Base-by-base conservation (phyloP, 2,888 invertebrate genomes). In the Eretmocerus hayati region DNA sequence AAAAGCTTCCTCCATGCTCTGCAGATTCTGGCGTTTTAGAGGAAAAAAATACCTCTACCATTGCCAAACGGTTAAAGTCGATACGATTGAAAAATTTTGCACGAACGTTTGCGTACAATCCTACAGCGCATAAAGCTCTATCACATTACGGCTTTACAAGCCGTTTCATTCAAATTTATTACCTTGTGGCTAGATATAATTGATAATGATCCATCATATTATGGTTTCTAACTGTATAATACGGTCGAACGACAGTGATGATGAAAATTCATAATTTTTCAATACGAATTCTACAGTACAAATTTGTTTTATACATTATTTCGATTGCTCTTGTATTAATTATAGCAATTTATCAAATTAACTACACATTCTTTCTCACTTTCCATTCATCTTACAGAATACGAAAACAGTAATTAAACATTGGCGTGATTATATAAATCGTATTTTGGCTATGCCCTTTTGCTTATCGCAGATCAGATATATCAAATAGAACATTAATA, bases 111-210 rank as follows among this genome's bases (percentile, higher is more conserved):
- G 40, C 30, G 46, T 46, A 55, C 50, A 58, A 55, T 61, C 58
- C 60, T 64, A 61, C 63, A 63, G 66, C 63, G 64, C 62, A 64
- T 68, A 70, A 30, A 71, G 71, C 70, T 71, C 70, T 71, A 71
- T 71, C 71, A 71, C 71, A 71, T 70, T 68, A n/a, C n/a, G 71
- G 70, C 71, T 71, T 71, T 58, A 62, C 47, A 70, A 70, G 71
- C 70, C 71, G 60, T 64, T 66, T 69, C 62, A 58, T 67, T 58
- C 54, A 46, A 49, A 51, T 45, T 44, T 47, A 52, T 47, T 35
- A 38, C 32, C 40, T 53, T 46, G n/a, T 8, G 23, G 23, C 44
- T 48, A 48, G 51, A 50, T 30, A 48, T 50, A 45, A 47, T 46
- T 51, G 51, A 52, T 48, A 45, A 53, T 54, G 48, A 54, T 52